A percentile compares a stretch with the other conserved stretches of the same genome.
phyloP scores from a whole-genome alignment of 2,888 invertebrate genomes.

The Brachyopa scutellaris region DNA sequence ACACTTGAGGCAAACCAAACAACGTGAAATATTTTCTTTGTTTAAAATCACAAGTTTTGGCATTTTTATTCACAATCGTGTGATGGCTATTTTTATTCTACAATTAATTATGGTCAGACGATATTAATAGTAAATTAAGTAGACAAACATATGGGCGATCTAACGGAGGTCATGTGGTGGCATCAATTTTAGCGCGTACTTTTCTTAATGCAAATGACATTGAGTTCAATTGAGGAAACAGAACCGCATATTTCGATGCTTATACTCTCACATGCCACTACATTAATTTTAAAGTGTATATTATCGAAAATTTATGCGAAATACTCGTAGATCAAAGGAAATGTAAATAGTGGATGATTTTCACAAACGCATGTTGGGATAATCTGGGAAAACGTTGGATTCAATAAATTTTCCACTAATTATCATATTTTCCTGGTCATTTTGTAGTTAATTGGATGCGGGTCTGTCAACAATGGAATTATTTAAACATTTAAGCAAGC shows the following conservation, averaged over 20 bases:
- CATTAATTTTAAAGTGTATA: not conserved
- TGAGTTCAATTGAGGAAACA: slow-evolving; percentile 19
- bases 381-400: not conserved
- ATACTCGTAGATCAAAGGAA: slow-evolving; percentile 4
- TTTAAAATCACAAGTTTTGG: too few species aligned
- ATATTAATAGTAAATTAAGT: slow-evolving; percentile 14
- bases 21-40: too few species aligned
- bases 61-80: too few species aligned
- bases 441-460: not conserved
- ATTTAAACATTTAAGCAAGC: too few species aligned
- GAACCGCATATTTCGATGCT: too few species aligned
- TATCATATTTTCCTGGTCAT: not conserved
- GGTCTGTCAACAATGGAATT: not conserved
- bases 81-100: too few species aligned
- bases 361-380: too few species aligned
- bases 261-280: too few species aligned
- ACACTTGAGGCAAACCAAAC: too few species aligned
- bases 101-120: too few species aligned
- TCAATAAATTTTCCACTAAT: not conserved
- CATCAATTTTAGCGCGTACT: not conserved
- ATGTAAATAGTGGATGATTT: too few species aligned
- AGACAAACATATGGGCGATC: not conserved
- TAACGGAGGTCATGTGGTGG: slow-evolving; percentile 14
- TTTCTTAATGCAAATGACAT: slow-evolving; percentile 4
- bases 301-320: not conserved